A percentile compares a stretch with the other conserved stretches of the same genome.
Evolutionary conservation across 1,140 invertebrate genomes (phyloP).

Genomic region (Penaeus chinensis): DNA sequence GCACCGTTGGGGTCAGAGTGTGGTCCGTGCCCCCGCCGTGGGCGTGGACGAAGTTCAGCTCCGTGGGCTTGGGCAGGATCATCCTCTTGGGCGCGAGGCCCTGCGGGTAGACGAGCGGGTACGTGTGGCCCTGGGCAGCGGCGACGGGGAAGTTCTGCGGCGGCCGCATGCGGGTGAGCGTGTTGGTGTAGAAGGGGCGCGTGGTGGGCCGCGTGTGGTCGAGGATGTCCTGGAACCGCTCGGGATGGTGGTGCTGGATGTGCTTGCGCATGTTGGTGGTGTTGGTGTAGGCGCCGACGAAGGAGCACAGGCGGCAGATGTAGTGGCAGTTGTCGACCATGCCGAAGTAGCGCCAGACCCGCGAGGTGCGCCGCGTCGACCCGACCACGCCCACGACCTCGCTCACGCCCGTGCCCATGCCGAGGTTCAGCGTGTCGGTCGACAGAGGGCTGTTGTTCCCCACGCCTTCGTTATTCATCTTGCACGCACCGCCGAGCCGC

Average conservation of each 20-base stretch:
- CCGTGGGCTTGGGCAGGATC: slow-evolving; percentile 31
- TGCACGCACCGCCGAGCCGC: not conserved
- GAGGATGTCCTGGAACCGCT: slow-evolving; percentile 63
- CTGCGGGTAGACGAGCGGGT: slow-evolving; percentile 18
- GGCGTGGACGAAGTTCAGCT: slow-evolving; percentile 17
- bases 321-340: slow-evolving; percentile 64
- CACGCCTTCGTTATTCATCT: no score
- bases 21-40: not conserved
- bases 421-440: not conserved
- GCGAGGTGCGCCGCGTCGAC: slow-evolving; percentile 53
- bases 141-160: not conserved
- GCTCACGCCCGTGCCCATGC: slow-evolving; percentile 15
- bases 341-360: slow-evolving; percentile 63
- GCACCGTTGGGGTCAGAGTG: not conserved
- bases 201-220: slow-evolving; percentile 59
- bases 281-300: slow-evolving; percentile 64
- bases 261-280: slow-evolving; percentile 64
- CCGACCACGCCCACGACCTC: slow-evolving; percentile 19
- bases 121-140: not conserved
- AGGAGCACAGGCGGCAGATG: slow-evolving; percentile 61
- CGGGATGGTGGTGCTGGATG: slow-evolving; percentile 64
- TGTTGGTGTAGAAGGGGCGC: slow-evolving; percentile 39
- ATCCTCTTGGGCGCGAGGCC: slow-evolving; percentile 34
- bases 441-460: no score
- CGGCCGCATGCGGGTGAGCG: slow-evolving; percentile 16